Conservation (phyloP, 2,888 invertebrate species). For the Galerucella nymphaeae region DNA sequence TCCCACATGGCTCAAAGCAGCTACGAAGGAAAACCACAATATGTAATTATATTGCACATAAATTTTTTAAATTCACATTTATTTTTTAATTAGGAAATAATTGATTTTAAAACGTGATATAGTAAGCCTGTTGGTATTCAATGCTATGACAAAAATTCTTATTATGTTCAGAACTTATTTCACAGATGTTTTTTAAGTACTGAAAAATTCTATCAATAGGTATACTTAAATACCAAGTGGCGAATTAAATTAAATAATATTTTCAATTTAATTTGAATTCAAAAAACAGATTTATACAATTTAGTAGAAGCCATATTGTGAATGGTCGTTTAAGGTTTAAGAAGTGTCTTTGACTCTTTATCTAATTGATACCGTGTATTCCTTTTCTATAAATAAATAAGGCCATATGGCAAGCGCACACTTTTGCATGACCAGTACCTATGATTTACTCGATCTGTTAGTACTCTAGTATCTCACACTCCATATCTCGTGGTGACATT, state of each 20-base stretch:
- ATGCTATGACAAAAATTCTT: too few relatives aligned
- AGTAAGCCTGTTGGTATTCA: too few relatives aligned
- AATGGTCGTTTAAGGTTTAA: conserved; percentile 31
- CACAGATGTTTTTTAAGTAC: not conserved
- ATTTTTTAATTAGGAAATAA: too few relatives aligned
- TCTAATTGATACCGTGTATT: conserved; percentile 48
- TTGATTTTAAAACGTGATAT: too few relatives aligned
- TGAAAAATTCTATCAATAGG: not conserved
- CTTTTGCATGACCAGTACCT: conserved; percentile 42
- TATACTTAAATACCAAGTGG: not conserved
- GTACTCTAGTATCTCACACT: conserved; percentile 42
- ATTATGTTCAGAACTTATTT: not conserved
- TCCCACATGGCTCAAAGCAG: conserved; percentile 93
- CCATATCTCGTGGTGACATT: conserved; percentile 42
- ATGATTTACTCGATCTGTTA: conserved; percentile 49
- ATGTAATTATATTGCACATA: too few relatives aligned
- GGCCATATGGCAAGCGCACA: conserved; percentile 54
- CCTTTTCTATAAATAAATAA: conserved; percentile 52
- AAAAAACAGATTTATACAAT: not conserved
- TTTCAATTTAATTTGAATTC: not conserved
- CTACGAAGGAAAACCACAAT: conserved; percentile 70
- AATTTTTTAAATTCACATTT: too few relatives aligned
- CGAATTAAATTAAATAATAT: not conserved
- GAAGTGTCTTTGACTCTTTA: conserved; percentile 40
- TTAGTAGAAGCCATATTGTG: conserved; percentile 6